Evolutionary conservation across 2,797 vertebrate species (phyloP).

Genomic region (Anas capensis): DNA sequence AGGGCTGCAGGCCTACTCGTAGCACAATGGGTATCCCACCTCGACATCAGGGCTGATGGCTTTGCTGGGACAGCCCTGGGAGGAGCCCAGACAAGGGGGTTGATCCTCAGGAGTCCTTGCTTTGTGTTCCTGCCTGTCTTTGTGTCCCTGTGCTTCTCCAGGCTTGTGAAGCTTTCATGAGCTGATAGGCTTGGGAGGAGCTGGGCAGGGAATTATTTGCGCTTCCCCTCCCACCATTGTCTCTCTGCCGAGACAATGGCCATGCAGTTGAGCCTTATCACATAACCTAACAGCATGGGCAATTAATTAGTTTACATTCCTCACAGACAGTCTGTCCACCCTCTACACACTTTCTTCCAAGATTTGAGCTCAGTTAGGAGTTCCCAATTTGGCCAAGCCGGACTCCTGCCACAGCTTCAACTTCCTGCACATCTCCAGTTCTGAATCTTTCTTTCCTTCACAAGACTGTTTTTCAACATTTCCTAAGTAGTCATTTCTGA

Average conservation of each 20-base stretch:
- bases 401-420: neutral
- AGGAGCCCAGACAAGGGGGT: fast-evolving
- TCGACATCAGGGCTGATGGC: neutral
- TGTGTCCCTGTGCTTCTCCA: neutral
- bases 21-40: neutral
- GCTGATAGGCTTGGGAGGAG: neutral
- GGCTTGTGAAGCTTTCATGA: neutral
- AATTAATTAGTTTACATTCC: neutral
- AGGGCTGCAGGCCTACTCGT: no score
- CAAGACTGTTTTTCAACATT: neutral
- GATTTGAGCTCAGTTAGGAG: neutral
- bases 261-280: neutral
- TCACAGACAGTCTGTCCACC: neutral
- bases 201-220: neutral
- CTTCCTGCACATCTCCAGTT: neutral
- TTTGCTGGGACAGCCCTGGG: neutral
- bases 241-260: neutral
- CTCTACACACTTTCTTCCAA: neutral
- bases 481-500: neutral
- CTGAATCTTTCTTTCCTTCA: neutral
- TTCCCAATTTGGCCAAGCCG: neutral
- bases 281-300: neutral
- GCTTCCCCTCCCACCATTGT: neutral
- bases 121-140: neutral
- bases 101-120: neutral